These are phyloP conservation scores for Dryobotodes eremita DNA, from an alignment of 2,888 invertebrate genomes.

Conservation along the genomic window DNA sequence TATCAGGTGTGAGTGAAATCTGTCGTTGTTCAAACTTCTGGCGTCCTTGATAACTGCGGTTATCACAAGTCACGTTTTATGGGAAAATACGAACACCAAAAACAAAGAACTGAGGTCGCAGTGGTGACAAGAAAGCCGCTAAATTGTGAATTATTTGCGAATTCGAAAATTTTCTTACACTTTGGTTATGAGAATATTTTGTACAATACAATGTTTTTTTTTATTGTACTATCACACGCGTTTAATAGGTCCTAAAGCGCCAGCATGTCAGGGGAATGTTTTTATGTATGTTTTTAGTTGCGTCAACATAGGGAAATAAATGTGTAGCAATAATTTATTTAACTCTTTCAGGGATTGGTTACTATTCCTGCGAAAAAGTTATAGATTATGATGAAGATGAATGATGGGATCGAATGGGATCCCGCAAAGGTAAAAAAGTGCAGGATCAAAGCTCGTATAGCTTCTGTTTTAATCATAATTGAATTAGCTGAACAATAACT, in stretches of 20 bases:
- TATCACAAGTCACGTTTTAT: slow-evolving; percentile 24
- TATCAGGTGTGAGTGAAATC: slow-evolving; percentile 31
- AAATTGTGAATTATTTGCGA: not conserved
- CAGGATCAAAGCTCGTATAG: not conserved
- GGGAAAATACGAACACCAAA: slow-evolving; percentile 18
- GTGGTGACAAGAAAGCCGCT: not conserved
- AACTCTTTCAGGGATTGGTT: no score
- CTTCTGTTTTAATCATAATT: slow-evolving; percentile 5
- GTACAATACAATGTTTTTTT: no score
- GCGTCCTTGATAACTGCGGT: slow-evolving; percentile 26
- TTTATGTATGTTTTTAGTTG: no score
- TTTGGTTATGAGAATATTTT: not conserved
- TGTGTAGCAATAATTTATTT: no score
- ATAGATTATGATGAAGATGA: no score
- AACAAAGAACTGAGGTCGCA: not conserved
- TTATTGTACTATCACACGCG: no score
- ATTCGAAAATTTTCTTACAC: not conserved
- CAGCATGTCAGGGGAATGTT: no score
- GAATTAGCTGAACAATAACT: slow-evolving; percentile 10
- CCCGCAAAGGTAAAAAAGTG: not conserved
- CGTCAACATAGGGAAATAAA: no score
- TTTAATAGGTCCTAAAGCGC: no score
- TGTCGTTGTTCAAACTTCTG: not conserved
- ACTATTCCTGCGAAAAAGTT: no score
- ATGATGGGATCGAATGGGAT: not conserved